phyloP scores from a whole-genome alignment of 2,888 invertebrate genomes.

The Drosophila hamatofila region DNA sequence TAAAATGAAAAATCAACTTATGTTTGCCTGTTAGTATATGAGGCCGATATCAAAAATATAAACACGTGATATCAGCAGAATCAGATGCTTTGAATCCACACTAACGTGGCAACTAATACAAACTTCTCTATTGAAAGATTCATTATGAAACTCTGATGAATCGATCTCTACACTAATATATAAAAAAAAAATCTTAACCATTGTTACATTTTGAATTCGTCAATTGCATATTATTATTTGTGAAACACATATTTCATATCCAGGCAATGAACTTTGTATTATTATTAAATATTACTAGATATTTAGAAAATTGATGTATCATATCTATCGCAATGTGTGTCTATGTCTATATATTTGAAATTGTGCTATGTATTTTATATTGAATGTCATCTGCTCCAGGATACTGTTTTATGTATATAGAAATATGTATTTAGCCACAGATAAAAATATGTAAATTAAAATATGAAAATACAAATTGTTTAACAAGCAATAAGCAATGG shows the following conservation, averaged over 20 bases:
- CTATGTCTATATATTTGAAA: not conserved
- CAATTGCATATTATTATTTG: not conserved
- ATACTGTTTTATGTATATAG: not conserved
- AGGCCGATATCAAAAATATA: conserved; percentile 57
- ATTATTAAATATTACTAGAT: conserved; percentile 27
- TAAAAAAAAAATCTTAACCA: conserved; percentile 4
- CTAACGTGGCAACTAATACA: conserved; percentile 44
- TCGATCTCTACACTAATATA: conserved; percentile 18
- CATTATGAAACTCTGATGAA: conserved; percentile 18
- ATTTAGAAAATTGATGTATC: conserved; percentile 23
- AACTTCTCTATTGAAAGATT: conserved; percentile 14
- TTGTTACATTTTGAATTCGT: not conserved
- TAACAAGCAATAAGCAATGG: conserved; percentile 7
- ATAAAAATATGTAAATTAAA: conserved; percentile 19
- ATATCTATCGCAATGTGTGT: not conserved
- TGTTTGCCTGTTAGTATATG: conserved; percentile 62
- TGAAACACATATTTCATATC: not conserved
- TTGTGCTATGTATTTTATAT: not conserved
- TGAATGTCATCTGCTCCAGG: not conserved
- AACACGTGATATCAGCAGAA: conserved; percentile 64
- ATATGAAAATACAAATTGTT: conserved; percentile 26
- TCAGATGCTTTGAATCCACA: conserved; percentile 60
- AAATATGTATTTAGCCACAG: not conserved
- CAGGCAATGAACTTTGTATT: not conserved
- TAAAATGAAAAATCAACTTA: conserved; percentile 59